phyloP scores from a whole-genome alignment of 2,888 invertebrate species.

The Vanessa cardui region DNA sequence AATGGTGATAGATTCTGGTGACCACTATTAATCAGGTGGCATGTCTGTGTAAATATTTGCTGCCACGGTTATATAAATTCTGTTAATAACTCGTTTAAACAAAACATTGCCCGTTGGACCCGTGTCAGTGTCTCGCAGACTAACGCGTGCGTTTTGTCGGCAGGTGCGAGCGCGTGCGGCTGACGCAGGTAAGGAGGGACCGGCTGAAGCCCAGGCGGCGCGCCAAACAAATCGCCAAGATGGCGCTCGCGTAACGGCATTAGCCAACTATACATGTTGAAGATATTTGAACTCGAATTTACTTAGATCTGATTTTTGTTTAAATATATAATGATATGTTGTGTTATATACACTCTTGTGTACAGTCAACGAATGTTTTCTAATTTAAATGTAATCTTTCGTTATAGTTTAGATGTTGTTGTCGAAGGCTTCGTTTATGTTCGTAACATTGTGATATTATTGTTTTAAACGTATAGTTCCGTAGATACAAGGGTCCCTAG shows the following conservation, averaged over 20 bases:
- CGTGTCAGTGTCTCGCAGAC: too few species aligned
- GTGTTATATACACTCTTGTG: background rate
- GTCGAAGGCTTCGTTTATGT: background rate
- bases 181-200: constrained; percentile 72
- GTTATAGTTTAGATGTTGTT: background rate
- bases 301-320: constrained; percentile 9
- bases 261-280: background rate
- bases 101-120: too few species aligned
- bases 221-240: constrained; percentile 40
- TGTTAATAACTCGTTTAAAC: too few species aligned
- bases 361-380: background rate
- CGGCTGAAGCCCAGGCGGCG: constrained; percentile 47
- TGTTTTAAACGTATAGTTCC: background rate
- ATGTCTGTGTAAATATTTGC: too few species aligned
- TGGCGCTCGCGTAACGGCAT: constrained; percentile 11
- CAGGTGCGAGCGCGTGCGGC: constrained; percentile 71
- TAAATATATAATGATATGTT: background rate
- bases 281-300: background rate
- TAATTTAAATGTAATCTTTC: background rate
- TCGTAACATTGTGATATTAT: constrained; percentile 10
- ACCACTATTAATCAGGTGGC: too few species aligned
- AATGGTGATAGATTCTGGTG: too few species aligned
- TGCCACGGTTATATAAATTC: too few species aligned
- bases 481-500: constrained; percentile 9
- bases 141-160: constrained; percentile 39